phyloP scores from a whole-genome alignment of 2,797 vertebrate species.

The Siniperca scherzeri region DNA sequence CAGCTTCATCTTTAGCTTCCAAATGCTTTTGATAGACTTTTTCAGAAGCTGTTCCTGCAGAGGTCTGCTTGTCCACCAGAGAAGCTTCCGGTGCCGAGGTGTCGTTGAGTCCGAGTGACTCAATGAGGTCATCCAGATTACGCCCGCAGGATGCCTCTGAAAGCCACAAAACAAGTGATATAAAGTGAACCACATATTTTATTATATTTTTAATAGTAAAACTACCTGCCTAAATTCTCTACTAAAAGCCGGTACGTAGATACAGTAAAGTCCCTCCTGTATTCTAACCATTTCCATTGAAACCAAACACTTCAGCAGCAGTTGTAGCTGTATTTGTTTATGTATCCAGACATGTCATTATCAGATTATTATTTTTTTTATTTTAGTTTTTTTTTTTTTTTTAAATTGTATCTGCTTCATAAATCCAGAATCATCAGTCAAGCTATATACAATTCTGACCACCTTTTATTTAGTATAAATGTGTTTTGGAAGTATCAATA shows the following conservation, averaged over 20 bases:
- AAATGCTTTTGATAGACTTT: conserved; percentile 20
- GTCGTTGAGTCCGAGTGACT: conserved; percentile 84
- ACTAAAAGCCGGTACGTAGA: neutral
- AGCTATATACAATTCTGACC: neutral
- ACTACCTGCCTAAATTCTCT: neutral
- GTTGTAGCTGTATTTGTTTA: neutral
- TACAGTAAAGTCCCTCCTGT: neutral
- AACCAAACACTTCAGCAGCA: no score
- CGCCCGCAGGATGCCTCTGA: conserved; percentile 83
- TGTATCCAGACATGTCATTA: no score
- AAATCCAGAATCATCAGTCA: no score
- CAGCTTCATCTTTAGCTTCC: conserved; percentile 30
- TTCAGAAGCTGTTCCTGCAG: conserved; percentile 9
- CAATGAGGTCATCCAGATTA: conserved; percentile 90
- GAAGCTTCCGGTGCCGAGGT: conserved; percentile 43
- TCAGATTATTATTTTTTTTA: no score
- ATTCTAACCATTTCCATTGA: no score
- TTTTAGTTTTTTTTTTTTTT: neutral
- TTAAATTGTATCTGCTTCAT: neutral
- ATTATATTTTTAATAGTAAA: neutral
- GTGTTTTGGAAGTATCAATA: neutral
- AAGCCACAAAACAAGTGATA: conserved; percentile 44
- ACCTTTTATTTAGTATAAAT: neutral
- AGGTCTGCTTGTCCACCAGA: neutral
- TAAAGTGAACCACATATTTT: neutral